phyloP scores from a whole-genome alignment of 2,888 invertebrate genomes.

The Dorcus parallelipipedus region DNA sequence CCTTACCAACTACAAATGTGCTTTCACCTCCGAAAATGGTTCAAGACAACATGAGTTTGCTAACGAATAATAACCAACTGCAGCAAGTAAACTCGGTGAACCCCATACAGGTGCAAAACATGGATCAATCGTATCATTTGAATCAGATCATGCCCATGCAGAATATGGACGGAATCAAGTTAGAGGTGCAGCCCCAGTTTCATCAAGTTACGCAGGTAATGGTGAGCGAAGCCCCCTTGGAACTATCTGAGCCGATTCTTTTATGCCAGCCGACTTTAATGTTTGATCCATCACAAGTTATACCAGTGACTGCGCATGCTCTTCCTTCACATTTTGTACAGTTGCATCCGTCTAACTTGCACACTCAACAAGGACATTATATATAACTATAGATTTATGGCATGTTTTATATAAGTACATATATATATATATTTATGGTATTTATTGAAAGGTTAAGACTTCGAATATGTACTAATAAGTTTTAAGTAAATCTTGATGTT shows the following conservation, averaged over 20 bases:
- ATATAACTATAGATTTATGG: slow-evolving; percentile 12
- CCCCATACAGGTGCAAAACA: slow-evolving; percentile 26
- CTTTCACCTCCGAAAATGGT: not conserved
- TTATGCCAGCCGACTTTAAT: slow-evolving; percentile 43
- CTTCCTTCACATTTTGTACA: slow-evolving; percentile 40
- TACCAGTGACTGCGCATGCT: slow-evolving; percentile 35
- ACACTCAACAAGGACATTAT: slow-evolving; percentile 30
- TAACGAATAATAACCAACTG: not conserved
- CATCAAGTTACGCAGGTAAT: slow-evolving; percentile 38
- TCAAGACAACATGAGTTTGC: not conserved
- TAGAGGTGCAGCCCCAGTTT: slow-evolving; percentile 30
- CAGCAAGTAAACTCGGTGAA: not conserved
- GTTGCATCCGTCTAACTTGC: slow-evolving; percentile 33
- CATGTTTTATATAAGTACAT: too few species aligned
- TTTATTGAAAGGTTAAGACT: too few species aligned
- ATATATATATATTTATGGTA: too few species aligned
- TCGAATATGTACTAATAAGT: too few species aligned
- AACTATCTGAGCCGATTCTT: slow-evolving; percentile 38
- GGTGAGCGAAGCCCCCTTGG: slow-evolving; percentile 35
- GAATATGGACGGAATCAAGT: slow-evolving; percentile 34
- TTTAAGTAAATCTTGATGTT: too few species aligned
- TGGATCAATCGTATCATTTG: slow-evolving; percentile 28
- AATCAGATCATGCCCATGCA: slow-evolving; percentile 34
- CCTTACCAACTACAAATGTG: not conserved
- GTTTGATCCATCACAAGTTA: slow-evolving; percentile 42